Evolutionary conservation across 2,888 invertebrate species (phyloP).

Genomic region (Drosophila diplacantha): DNA sequence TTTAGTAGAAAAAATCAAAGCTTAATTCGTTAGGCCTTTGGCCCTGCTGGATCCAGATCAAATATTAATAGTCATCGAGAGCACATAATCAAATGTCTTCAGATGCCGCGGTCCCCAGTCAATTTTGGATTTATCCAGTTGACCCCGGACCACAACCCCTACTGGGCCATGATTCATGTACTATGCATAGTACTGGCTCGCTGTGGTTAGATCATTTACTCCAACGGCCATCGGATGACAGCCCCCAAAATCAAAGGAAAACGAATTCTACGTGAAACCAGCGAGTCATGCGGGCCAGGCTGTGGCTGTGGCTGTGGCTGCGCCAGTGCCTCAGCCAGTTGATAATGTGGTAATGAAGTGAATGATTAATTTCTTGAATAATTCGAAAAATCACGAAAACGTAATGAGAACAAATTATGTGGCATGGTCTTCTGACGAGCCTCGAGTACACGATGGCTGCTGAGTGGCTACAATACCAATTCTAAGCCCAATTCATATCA

Average conservation of each 20-base stretch:
- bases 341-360: conserved; percentile 58
- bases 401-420: conserved; percentile 52
- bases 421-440: conserved; percentile 21
- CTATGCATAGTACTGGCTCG: neutral
- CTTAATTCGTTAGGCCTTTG: neutral
- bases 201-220: conserved; percentile 26
- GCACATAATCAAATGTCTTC: conserved; percentile 24
- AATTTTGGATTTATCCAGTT: conserved; percentile 21
- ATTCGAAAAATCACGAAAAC: conserved; percentile 42
- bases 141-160: conserved; percentile 28
- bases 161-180: conserved; percentile 21
- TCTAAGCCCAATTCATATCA: neutral
- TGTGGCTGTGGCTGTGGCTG: neutral
- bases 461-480: neutral
- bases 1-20: neutral
- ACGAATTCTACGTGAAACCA: conserved; percentile 33
- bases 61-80: conserved; percentile 21
- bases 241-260: conserved; percentile 29
- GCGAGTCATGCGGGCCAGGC: conserved; percentile 41
- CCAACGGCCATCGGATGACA: conserved; percentile 27
- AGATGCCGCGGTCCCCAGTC: conserved; percentile 24
- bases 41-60: conserved; percentile 4
- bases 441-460: neutral
- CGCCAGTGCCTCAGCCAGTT: neutral
- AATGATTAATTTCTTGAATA: conserved; percentile 60